Base-by-base conservation (phyloP, 2,888 invertebrate species). In the Antitype chi region DNA sequence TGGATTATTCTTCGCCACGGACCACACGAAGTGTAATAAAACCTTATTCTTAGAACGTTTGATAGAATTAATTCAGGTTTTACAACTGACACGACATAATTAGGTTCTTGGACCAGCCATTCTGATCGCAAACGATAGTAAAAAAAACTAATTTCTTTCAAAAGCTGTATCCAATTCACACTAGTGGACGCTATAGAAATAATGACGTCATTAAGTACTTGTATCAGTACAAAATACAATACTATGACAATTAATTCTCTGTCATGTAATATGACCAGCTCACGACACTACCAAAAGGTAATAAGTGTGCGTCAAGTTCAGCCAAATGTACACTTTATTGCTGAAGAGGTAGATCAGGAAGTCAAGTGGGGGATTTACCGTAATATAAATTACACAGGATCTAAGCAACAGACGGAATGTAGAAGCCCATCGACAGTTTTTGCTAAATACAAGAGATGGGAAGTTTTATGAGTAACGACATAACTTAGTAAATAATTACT, bases 351-450 rank as follows among this genome's bases (percentile, higher is more conserved):
- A 78, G 71, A 80, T 71, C 28, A 59, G 70, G 28, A 60, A 80
- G 55, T 81, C 4, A 60, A 49, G 49, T 67, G 62, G 66, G 62
- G 71, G 70, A 75, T 78, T 82, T 84, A 78, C 59, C 59, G 85
- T 85, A 87, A 91, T 91, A 92, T 92, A 93, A 92, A 92, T 91
- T 91, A 90, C 91, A 87, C 85, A 90, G 87, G 90, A 89, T 92
- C 91, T 92, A 91, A 92, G 89, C 91, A 88, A 88, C 86, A 89
- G 79, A 70, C 86, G 87, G 92, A 93, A 94, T 93, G 93, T 92
- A 91, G 92, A 93, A 93, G 93, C 91, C 89, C 90, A 91, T 91
- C 90, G 90, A 90, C 81, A 78, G 81, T 89, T 93, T 93, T 93
- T 93, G 86, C 87, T 91, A 86, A 86, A 85, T 86, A 85, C 72